These are phyloP conservation scores for Orbicella faveolata DNA, from an alignment of 64 coral and sea anemone species.

Conservation along the genomic window DNA sequence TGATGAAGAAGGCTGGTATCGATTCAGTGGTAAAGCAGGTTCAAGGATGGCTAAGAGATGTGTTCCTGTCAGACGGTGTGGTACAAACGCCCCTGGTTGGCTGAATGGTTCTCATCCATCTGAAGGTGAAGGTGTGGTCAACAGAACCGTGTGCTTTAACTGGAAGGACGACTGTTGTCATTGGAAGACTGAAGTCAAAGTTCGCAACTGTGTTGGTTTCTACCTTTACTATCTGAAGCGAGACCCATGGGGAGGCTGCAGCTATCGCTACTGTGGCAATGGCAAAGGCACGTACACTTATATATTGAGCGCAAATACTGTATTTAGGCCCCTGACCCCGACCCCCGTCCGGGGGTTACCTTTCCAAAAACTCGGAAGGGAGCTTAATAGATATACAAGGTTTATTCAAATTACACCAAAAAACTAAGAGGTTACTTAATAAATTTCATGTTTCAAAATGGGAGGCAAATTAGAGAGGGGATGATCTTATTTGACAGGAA, in stretches of 20 bases:
- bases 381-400: too few species aligned
- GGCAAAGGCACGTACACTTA: not conserved
- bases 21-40: constrained; percentile 21
- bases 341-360: too few species aligned
- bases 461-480: too few species aligned
- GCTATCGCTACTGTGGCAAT: constrained; percentile 33
- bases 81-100: constrained; percentile 7
- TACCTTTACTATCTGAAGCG: constrained; percentile 9
- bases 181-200: constrained; percentile 7
- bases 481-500: too few species aligned
- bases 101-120: not conserved
- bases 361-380: too few species aligned
- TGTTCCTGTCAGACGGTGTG: constrained; percentile 7
- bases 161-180: constrained; percentile 21
- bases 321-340: too few species aligned
- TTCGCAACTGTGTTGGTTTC: constrained; percentile 14
- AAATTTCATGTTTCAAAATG: too few species aligned
- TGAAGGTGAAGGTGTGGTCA: not conserved
- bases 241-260: constrained; percentile 15
- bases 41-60: constrained; percentile 4
- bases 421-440: too few species aligned
- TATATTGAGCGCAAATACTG: not conserved
- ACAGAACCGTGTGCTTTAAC: constrained; percentile 25
- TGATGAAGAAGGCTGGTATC: constrained; percentile 12
- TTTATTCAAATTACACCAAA: too few species aligned